Evolutionary conservation across 53 echinoderm and acorn worm genomes (phyloP).

Genomic region (Holothuria leucospilota): DNA sequence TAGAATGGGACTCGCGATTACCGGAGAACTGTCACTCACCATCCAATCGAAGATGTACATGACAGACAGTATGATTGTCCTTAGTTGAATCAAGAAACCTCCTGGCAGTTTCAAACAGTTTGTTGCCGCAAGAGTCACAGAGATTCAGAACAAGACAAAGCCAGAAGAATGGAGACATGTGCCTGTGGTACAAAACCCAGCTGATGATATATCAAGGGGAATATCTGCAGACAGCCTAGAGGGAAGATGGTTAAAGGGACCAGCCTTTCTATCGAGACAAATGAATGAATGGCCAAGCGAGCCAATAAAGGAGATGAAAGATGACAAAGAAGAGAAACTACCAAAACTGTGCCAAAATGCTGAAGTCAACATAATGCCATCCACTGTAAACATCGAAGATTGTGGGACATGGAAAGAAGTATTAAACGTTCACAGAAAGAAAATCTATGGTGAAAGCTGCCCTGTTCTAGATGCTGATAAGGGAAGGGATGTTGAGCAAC

Average conservation of each 20-base stretch:
- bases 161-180: constrained; percentile 36
- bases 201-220: constrained; percentile 52
- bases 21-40: constrained; percentile 2
- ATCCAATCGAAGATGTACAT: not conserved
- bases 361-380: constrained; percentile 8
- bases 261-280: constrained; percentile 1
- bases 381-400: constrained; percentile 3
- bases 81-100: constrained; percentile 28
- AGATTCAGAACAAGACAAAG: not conserved
- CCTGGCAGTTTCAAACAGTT: no score
- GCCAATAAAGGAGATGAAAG: constrained; percentile 1
- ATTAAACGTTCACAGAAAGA: not conserved
- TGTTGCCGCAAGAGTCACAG: no score
- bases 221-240: constrained; percentile 13
- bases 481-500: constrained; percentile 12
- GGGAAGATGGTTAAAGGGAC: constrained; percentile 18
- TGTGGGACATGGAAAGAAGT: constrained; percentile 38
- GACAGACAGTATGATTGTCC: constrained; percentile 47
- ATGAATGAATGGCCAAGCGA: constrained; percentile 53
- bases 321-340: not conserved
- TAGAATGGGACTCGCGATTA: constrained; percentile 17
- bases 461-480: constrained; percentile 25
- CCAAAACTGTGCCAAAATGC: constrained; percentile 22
- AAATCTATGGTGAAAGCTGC: constrained; percentile 27
- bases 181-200: constrained; percentile 4